Evolutionary conservation across 1,140 invertebrate species (phyloP).

Genomic region (Trichoplusia ni): DNA sequence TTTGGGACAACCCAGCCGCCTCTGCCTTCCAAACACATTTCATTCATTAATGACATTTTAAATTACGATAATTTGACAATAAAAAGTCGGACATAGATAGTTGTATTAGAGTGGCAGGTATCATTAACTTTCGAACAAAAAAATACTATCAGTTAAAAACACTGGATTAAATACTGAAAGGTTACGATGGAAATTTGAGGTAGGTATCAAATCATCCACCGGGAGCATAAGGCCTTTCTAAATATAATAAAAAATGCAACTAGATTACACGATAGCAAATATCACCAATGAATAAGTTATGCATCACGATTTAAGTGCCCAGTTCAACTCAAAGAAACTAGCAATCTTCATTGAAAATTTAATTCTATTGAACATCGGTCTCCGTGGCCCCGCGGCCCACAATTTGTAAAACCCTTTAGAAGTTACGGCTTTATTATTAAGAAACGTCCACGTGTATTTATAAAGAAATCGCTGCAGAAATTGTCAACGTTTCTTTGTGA

Average conservation of each 20-base stretch:
- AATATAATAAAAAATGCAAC: too few relatives aligned
- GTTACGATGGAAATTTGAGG: too few relatives aligned
- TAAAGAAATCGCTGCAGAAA: slow-evolving; percentile 17
- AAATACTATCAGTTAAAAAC: too few relatives aligned
- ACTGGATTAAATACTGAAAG: too few relatives aligned
- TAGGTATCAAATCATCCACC: too few relatives aligned
- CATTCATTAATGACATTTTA: slow-evolving; percentile 44
- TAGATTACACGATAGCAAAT: too few relatives aligned
- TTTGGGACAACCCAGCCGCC: slow-evolving; percentile 29
- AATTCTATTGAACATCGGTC: slow-evolving; percentile 28
- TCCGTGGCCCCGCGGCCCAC: too few relatives aligned
- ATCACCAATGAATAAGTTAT: too few relatives aligned
- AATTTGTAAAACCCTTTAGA: slow-evolving; percentile 12
- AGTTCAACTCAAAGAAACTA: background rate
- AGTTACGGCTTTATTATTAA: slow-evolving; percentile 14
- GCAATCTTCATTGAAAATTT: slow-evolving; percentile 13
- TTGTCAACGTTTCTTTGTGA: slow-evolving; percentile 46
- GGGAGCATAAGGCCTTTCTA: too few relatives aligned
- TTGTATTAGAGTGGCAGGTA: slow-evolving; percentile 19
- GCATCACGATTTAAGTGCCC: background rate
- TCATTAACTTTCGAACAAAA: slow-evolving; percentile 24
- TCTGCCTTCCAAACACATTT: slow-evolving; percentile 30
- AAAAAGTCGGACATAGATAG: slow-evolving; percentile 9
- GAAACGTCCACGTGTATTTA: slow-evolving; percentile 7
- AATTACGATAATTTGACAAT: slow-evolving; percentile 45